These are phyloP conservation scores for Cryptotermes secundus DNA, from an alignment of 1,140 invertebrate genomes.

Conservation along the genomic window DNA sequence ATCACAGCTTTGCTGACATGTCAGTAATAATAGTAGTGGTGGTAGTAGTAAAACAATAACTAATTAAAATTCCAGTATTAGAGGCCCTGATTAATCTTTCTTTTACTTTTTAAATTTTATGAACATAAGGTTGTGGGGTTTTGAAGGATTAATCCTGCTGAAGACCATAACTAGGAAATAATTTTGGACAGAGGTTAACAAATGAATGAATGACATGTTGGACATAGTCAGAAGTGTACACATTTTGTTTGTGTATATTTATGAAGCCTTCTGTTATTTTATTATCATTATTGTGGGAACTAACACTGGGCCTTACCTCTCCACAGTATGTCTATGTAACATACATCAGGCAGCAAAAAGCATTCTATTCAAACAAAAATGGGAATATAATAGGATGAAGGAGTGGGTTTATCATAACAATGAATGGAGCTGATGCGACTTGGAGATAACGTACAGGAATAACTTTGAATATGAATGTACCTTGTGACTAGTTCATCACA, in stretches of 20 bases:
- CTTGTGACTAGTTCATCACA: not conserved
- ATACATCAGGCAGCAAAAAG: not conserved
- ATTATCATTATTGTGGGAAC: too few relatives aligned
- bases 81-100: not conserved
- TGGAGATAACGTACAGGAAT: not conserved
- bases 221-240: too few relatives aligned
- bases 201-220: too few relatives aligned
- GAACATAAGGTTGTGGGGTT: not conserved
- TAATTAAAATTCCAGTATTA: not conserved
- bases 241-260: too few relatives aligned
- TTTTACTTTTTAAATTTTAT: not conserved
- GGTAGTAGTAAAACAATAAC: not conserved
- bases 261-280: too few relatives aligned
- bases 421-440: not conserved
- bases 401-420: not conserved
- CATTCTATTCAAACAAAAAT: not conserved
- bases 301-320: too few relatives aligned
- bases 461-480: not conserved
- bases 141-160: too few relatives aligned
- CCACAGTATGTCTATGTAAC: too few relatives aligned
- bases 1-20: not conserved
- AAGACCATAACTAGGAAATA: too few relatives aligned
- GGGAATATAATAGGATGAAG: not conserved
- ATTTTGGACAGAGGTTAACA: too few relatives aligned
- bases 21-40: not conserved